Evolutionary conservation across 2,113 vertebrate genomes (phyloP), one percentile per base, ranked within the genome.

Genomic region (Forbesichthys agassizii): DNA sequence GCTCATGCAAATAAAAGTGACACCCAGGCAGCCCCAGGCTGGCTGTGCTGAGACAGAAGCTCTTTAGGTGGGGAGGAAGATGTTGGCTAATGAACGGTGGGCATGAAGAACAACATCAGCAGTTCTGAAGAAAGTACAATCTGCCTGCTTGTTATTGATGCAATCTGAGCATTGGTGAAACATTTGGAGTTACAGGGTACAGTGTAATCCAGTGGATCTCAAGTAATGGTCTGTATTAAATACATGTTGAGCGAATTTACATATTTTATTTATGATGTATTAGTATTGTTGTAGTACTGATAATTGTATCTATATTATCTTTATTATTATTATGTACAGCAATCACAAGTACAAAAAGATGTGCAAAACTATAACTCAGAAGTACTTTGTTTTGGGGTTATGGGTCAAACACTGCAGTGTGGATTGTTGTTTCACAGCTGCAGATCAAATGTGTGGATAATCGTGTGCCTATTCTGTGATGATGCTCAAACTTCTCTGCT

Each of bases 41-140:
- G 13, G 47, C 56, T 58, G 56, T 67, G 60, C 20, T 71, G 36
- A 58, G 14, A 63, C 65, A 47, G 68, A 59, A 57, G 71, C 68
- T 60, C 49, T 71, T 78, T 69, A 70, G 68, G 55, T 73, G 48
- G 49, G 66, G 80, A 80, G 76, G 74, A 83, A 74, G 81, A 74
- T 59, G 58, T 73, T 66, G 62, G 65, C 63, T 56, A 49, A 54
- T 66, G 67, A 77, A 69, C 67, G 48, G 61, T 7, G 1, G 48
- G 11, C 48, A 9, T 61, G 14, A 68, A 12, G 49, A 11, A 14
- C 49, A 14, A 14, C 13, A 52, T 12, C 49, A 52, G 49, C 11
- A 14, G 13, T 14, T 12, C 13, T 11, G 8, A 49, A 49, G 12
- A 12, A 12, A 14, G 49, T 52, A 14, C 49, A 52, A 52, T 12